These are phyloP conservation scores for Mesembrinibis cayennensis DNA, from an alignment of 2,113 vertebrate genomes.

Conservation along the genomic window DNA sequence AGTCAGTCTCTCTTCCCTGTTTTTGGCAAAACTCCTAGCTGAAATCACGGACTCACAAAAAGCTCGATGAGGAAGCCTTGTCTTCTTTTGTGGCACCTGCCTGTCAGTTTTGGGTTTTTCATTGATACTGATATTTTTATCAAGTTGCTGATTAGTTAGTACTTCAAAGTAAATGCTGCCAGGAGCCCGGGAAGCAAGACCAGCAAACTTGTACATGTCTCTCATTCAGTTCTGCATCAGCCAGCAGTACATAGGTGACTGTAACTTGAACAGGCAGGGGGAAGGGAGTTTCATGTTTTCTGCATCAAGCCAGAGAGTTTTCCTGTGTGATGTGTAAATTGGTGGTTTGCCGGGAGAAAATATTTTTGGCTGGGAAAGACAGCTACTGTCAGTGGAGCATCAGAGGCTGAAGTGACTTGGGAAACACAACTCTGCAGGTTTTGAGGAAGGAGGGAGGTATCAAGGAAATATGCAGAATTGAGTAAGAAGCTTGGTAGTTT, in stretches of 20 bases:
- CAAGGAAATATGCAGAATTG: background rate
- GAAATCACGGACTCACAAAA: fast-evolving
- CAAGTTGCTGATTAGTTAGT: background rate
- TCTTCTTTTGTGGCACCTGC: background rate
- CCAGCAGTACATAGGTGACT: background rate
- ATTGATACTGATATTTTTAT: background rate
- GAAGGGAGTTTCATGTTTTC: background rate
- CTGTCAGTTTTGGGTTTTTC: background rate
- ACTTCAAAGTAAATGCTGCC: background rate
- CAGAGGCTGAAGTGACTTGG: background rate
- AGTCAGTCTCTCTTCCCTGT: background rate
- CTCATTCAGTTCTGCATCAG: background rate
- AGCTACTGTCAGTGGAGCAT: background rate
- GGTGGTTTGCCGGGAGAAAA: background rate
- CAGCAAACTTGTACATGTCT: background rate
- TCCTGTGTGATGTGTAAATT: background rate
- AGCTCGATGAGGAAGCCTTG: background rate
- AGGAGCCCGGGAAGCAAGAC: background rate
- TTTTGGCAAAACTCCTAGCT: background rate
- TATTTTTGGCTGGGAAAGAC: background rate
- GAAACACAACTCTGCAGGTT: background rate
- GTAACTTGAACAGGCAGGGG: background rate
- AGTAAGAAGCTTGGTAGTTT: background rate
- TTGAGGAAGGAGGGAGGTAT: background rate
- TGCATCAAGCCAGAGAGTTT: background rate